phyloP scores from a whole-genome alignment of 1,140 invertebrate genomes.

The Drosophila malerkotliana region DNA sequence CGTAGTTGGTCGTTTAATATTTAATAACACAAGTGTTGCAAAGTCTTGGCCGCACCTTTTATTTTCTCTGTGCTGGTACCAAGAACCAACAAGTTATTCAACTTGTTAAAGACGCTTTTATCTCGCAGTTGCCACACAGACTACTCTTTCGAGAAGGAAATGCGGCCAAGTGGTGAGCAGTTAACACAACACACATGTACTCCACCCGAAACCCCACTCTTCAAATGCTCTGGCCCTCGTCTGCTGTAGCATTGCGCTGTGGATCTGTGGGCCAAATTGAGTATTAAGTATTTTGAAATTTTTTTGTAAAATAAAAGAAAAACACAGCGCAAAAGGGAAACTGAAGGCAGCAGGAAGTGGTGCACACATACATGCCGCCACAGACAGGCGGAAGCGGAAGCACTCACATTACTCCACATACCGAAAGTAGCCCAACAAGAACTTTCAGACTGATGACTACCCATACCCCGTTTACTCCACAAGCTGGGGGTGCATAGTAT shows the following conservation, averaged over 20 bases:
- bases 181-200: conserved; percentile 60
- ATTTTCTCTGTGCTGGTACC: background rate
- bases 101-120: conserved; percentile 57
- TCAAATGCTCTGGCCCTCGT: conserved; percentile 9
- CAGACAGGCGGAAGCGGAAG: conserved; percentile 66
- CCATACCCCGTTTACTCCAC: conserved; percentile 8
- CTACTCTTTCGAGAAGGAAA: conserved; percentile 23
- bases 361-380: conserved; percentile 9
- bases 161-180: conserved; percentile 55
- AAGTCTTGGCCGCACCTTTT: background rate
- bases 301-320: conserved; percentile 37
- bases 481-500: conserved; percentile 1
- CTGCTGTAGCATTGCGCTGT: conserved; percentile 38
- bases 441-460: conserved; percentile 28
- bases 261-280: conserved; percentile 62
- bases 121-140: conserved; percentile 52
- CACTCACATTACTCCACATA: conserved; percentile 72
- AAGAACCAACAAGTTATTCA: conserved; percentile 54
- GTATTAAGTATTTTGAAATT: conserved; percentile 77
- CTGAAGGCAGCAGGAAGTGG: conserved; percentile 85
- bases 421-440: conserved; percentile 40
- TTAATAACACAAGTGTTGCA: no score
- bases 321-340: conserved; percentile 22
- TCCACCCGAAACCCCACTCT: conserved; percentile 8
- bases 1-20: no score